Conservation (phyloP, 2,113 vertebrate species). For the Casuarius casuarius region DNA sequence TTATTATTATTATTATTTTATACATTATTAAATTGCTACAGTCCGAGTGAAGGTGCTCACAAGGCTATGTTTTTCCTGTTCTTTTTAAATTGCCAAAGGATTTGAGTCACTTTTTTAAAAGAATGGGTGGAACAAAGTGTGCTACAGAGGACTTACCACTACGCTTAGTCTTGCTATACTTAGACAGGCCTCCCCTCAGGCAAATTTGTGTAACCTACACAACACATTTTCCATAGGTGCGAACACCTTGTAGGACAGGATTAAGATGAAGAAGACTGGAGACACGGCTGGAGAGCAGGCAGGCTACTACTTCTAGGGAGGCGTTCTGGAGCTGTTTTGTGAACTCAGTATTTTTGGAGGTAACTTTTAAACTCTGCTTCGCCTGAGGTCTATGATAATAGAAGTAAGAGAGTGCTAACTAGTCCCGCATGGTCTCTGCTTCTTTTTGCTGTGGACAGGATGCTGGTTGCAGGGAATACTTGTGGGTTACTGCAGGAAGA, state of each 20-base stretch:
- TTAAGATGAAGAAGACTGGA: conserved; percentile 1
- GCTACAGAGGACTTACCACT: background rate
- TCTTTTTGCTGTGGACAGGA: background rate
- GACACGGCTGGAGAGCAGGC: background rate
- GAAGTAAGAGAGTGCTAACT: background rate
- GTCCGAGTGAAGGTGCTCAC: background rate
- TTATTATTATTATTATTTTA: background rate
- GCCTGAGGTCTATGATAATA: background rate
- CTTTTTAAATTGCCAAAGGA: conserved; percentile 2
- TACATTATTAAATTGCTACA: background rate
- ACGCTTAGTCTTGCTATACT: background rate
- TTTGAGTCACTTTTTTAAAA: background rate
- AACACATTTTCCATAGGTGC: background rate
- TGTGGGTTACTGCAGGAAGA: background rate
- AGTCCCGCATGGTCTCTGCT: background rate
- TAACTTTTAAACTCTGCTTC: background rate
- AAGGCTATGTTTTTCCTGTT: background rate
- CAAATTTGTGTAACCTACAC: conserved; percentile 18
- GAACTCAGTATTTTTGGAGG: background rate
- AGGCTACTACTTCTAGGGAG: background rate
- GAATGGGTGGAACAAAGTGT: background rate
- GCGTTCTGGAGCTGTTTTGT: background rate
- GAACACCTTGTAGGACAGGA: conserved; percentile 15
- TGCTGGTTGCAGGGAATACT: background rate
- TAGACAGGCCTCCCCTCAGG: background rate